A percentile compares a stretch with the other conserved stretches of the same genome.
Evolutionary conservation across 2,113 vertebrate species (phyloP).

Genomic region (Hippocampus barbouri): DNA sequence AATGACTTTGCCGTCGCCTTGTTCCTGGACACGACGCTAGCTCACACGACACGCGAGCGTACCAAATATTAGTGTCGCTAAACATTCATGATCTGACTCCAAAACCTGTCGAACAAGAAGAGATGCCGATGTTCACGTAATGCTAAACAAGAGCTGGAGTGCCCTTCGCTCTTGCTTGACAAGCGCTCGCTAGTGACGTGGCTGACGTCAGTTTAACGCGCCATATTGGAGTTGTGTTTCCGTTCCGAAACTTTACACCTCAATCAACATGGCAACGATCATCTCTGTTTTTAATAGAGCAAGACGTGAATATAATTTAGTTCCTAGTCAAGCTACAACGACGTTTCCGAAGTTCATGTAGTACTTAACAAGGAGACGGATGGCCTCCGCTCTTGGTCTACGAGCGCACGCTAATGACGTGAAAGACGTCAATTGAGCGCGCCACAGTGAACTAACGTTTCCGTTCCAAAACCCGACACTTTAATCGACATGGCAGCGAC

Average conservation of each 20-base stretch:
- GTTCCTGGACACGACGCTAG: background rate
- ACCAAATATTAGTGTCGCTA: background rate
- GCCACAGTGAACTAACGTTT: background rate
- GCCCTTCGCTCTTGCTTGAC: conserved; percentile 2
- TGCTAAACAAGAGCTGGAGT: background rate
- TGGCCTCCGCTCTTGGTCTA: background rate
- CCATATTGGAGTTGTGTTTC: background rate
- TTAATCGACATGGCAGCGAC: background rate
- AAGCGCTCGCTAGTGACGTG: background rate
- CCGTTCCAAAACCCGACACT: background rate
- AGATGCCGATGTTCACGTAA: background rate
- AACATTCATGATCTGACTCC: background rate
- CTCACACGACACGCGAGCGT: background rate
- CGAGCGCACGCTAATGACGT: background rate
- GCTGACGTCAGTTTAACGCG: background rate
- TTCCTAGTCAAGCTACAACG: background rate
- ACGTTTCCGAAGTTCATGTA: background rate
- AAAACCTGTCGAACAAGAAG: background rate
- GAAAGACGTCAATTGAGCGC: background rate
- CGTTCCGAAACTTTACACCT: too few species aligned
- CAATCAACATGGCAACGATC: background rate
- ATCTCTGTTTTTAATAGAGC: background rate
- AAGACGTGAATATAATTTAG: background rate
- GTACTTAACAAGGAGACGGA: background rate
- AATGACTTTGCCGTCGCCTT: background rate